Evolutionary conservation across 1,140 invertebrate genomes (phyloP), one percentile per base, ranked within the genome.

Genomic region (Nephotettix cincticeps): DNA sequence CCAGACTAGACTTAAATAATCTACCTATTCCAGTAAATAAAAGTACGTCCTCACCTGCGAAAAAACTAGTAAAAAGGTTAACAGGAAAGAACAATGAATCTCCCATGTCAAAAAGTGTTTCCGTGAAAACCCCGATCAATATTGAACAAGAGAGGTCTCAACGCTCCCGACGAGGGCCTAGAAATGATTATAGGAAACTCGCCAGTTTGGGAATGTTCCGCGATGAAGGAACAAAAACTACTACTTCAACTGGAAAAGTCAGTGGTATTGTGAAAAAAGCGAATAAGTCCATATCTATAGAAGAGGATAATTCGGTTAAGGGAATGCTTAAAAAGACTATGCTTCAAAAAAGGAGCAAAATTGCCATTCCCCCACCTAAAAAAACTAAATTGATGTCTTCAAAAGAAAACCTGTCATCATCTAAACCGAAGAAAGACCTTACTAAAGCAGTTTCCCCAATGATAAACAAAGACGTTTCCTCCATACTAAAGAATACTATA

Each of bases 261-360:
- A 4, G 4, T 14, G 4, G 32, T 6, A 36, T 14, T 14, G 14
- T 36, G 14, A 36, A 36, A 36, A 36, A 36, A 36, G 32, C 4
- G 32, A n/a, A n/a, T n/a, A n/a, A n/a, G n/a, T n/a, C n/a, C n/a
- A n/a, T n/a, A n/a, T 36, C 32, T 14, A 14, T 6, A 6, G 32
- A 6, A 14, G 32, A 36, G 14, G 47, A 51, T 6, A 61, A 9
- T 28, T 4, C 9, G 28, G 25, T 23, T 2, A 61, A 61, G n/a
- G n/a, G 6, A 1, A 21, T 61, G n/a, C 27, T 61, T 13, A 61
- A 61, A 23, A 61, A 61, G 23, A 61, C 56, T 27, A 61, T 29
- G 27, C 25, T 61, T 6, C 56, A 27, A 61, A 61, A 61, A 29
- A 61, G 56, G 23, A 61, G 56, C 23, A 61, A 61, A 29, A 28